Evolutionary conservation across 2,113 vertebrate genomes (phyloP).

Genomic region (Dicerorhinus sumatrensis): DNA sequence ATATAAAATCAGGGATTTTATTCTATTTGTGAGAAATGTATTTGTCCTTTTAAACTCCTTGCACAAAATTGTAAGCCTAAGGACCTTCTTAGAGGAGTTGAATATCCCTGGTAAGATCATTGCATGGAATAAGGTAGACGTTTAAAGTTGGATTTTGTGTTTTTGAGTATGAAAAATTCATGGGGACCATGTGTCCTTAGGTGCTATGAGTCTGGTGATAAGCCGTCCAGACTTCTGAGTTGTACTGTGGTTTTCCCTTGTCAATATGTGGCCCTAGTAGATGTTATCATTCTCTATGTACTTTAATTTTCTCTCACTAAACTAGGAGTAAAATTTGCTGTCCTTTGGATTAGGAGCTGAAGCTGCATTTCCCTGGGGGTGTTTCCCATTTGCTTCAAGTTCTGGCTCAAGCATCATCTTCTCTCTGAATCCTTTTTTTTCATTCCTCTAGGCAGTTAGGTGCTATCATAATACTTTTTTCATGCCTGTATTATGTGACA

Average conservation of each 20-base stretch:
- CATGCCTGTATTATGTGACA: background rate
- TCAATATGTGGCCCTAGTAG: background rate
- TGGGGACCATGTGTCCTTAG: background rate
- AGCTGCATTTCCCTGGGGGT: background rate
- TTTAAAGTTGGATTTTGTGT: conserved; percentile 11
- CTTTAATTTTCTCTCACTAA: conserved; percentile 53
- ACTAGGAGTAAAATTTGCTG: conserved; percentile 6
- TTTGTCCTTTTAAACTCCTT: conserved; percentile 21
- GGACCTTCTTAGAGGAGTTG: conserved; percentile 2
- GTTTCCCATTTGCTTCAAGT: conserved; percentile 9
- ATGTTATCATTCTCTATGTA: background rate
- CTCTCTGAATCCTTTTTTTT: conserved; percentile 2
- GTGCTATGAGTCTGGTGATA: background rate
- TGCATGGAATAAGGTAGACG: conserved; percentile 3
- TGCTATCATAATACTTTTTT: background rate
- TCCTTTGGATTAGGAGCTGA: conserved; percentile 8
- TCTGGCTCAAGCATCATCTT: background rate
- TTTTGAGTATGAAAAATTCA: conserved; percentile 6
- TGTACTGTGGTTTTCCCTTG: conserved; percentile 44
- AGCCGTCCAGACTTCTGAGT: conserved; percentile 1
- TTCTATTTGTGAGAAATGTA: conserved; percentile 21
- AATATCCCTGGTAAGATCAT: background rate
- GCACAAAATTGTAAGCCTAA: background rate
- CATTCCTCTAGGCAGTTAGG: background rate
- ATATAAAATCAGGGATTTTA: conserved; percentile 46